Evolutionary conservation across 2,888 invertebrate genomes (phyloP).

Genomic region (Campoplex capitator): DNA sequence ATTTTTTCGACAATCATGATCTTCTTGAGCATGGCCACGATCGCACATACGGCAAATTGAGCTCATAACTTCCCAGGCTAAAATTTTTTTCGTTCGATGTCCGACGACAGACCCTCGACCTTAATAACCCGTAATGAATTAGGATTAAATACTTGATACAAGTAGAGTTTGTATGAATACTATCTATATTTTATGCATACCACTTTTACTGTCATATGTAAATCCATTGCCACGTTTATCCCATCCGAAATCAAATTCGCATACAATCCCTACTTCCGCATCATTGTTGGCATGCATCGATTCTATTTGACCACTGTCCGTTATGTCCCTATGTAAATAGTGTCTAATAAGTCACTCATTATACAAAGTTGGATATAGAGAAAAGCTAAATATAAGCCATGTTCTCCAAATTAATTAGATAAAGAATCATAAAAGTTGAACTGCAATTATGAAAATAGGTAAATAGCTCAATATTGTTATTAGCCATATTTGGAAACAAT

Average conservation of each 20-base stretch:
- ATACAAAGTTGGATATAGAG: constrained; percentile 31
- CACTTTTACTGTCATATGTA: constrained; percentile 33
- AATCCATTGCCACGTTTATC: constrained; percentile 45
- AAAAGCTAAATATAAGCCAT: constrained; percentile 23
- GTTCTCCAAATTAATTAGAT: constrained; percentile 11
- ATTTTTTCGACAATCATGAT: constrained; percentile 74
- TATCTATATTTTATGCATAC: constrained; percentile 20
- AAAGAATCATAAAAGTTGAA: constrained; percentile 7
- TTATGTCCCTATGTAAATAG: constrained; percentile 31
- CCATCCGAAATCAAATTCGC: constrained; percentile 36
- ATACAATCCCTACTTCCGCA: constrained; percentile 36
- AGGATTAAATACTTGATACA: constrained; percentile 1
- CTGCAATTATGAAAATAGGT: constrained; percentile 28
- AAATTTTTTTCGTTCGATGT: constrained; percentile 44
- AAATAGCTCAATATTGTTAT: constrained; percentile 23
- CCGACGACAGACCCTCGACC: constrained; percentile 62
- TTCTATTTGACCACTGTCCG: constrained; percentile 18
- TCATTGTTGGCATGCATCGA: constrained; percentile 29
- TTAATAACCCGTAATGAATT: constrained; percentile 28
- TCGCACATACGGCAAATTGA: constrained; percentile 49
- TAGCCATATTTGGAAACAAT: constrained; percentile 37
- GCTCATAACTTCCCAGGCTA: constrained; percentile 42
- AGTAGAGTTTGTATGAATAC: constrained; percentile 10
- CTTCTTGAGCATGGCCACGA: constrained; percentile 54
- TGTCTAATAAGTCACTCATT: constrained; percentile 20